A percentile compares a stretch with the other conserved stretches of the same genome.
These are phyloP conservation scores for Pogoniulus pusillus DNA, from an alignment of 2,797 vertebrate genomes.

Conservation along the genomic window DNA sequence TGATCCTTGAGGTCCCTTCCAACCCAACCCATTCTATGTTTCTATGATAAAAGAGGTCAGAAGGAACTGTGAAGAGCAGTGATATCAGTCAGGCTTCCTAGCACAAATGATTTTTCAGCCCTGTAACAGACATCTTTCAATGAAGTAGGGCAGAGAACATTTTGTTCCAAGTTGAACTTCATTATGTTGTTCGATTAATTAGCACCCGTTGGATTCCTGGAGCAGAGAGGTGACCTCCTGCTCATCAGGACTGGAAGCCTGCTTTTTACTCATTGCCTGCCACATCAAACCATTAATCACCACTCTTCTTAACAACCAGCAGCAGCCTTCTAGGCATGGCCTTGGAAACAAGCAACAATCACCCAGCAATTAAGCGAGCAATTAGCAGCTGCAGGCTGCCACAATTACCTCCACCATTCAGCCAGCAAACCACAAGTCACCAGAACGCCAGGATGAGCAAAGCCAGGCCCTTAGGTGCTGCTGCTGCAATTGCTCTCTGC, in stretches of 20 bases:
- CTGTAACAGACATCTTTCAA: background rate
- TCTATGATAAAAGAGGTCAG: too few species aligned
- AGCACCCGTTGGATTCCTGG: background rate
- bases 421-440: background rate
- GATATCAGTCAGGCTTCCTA: background rate
- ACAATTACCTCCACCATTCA: background rate
- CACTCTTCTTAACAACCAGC: background rate
- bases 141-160: background rate
- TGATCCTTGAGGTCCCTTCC: too few species aligned
- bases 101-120: background rate
- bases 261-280: background rate
- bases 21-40: too few species aligned
- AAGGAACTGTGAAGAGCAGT: background rate
- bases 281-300: background rate
- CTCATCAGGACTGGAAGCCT: background rate
- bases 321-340: background rate
- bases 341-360: background rate
- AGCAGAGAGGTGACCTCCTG: background rate
- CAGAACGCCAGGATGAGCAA: background rate
- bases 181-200: background rate
- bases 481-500: background rate
- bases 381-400: background rate
- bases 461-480: background rate
- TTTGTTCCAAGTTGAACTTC: background rate
- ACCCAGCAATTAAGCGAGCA: background rate